Evolutionary conservation across 2,113 vertebrate genomes (phyloP).

Genomic region (Collichthys lucidus): DNA sequence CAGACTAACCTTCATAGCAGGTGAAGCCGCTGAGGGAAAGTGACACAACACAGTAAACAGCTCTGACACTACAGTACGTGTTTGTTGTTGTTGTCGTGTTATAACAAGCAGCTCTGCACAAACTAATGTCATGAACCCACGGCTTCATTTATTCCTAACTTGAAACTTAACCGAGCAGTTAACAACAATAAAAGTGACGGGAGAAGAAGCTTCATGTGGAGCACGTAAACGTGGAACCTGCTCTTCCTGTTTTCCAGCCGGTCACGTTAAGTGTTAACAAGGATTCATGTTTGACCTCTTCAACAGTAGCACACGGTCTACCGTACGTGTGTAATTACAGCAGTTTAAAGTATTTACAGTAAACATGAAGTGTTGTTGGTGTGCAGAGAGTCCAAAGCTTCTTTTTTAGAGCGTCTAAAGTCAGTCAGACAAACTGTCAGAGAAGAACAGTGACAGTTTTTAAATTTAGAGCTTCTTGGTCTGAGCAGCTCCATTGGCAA

Average conservation of each 20-base stretch:
- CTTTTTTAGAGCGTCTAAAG: too few relatives aligned
- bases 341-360: too few relatives aligned
- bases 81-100: not conserved
- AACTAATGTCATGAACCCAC: not conserved
- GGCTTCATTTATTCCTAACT: not conserved
- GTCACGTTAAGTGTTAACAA: not conserved
- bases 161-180: not conserved
- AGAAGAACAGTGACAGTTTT: too few relatives aligned
- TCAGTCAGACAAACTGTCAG: too few relatives aligned
- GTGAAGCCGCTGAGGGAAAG: not conserved
- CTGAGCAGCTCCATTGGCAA: too few relatives aligned
- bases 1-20: slow-evolving; percentile 19
- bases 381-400: too few relatives aligned
- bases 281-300: not conserved
- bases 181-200: not conserved
- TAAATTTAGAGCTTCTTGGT: too few relatives aligned
- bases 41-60: not conserved
- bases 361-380: too few relatives aligned
- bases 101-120: not conserved
- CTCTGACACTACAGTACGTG: too few relatives aligned
- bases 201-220: too few relatives aligned
- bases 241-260: not conserved
- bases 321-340: too few relatives aligned
- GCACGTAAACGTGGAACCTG: not conserved
- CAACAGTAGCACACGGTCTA: not conserved